Evolutionary conservation across 92 coral and sea anemone species (phyloP).

Genomic region (Epizoanthus ramosus): DNA sequence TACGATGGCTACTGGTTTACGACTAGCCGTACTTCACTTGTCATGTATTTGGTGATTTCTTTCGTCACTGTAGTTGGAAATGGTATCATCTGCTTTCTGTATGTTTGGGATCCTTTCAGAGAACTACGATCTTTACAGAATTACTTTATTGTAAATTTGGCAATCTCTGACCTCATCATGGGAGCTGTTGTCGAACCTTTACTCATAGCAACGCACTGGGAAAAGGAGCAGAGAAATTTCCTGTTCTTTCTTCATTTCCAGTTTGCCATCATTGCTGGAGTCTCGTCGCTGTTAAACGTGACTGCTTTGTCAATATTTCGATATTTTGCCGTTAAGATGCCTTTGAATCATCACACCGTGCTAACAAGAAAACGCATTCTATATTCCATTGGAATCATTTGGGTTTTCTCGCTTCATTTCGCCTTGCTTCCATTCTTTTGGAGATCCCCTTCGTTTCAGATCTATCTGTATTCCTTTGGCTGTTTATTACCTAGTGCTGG

Average conservation of each 20-base stretch:
- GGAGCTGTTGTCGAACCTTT: slow-evolving; percentile 71
- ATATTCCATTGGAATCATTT: slow-evolving; percentile 57
- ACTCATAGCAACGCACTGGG: slow-evolving; percentile 73
- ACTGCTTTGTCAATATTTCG: slow-evolving; percentile 78
- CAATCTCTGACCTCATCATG: slow-evolving; percentile 76
- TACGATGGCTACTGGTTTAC: slow-evolving; percentile 83
- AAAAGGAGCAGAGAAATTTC: slow-evolving; percentile 19
- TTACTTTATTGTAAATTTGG: slow-evolving; percentile 72
- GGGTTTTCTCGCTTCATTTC: slow-evolving; percentile 73
- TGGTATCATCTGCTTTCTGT: slow-evolving; percentile 64
- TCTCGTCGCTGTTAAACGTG: slow-evolving; percentile 71
- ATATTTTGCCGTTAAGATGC: slow-evolving; percentile 68
- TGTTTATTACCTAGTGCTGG: slow-evolving; percentile 66
- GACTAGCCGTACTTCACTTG: slow-evolving; percentile 60
- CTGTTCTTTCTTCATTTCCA: slow-evolving; percentile 68
- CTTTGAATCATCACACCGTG: slow-evolving; percentile 62
- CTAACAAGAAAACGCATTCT: slow-evolving; percentile 61
- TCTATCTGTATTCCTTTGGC: slow-evolving; percentile 69
- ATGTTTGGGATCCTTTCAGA: slow-evolving; percentile 63
- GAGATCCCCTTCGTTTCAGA: slow-evolving; percentile 52
- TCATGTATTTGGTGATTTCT: slow-evolving; percentile 64
- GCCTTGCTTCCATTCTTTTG: slow-evolving; percentile 16
- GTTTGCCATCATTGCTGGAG: slow-evolving; percentile 70
- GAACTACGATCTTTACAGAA: slow-evolving; percentile 73
- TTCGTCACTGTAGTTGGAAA: slow-evolving; percentile 66